Evolutionary conservation across 2,888 invertebrate species (phyloP), one percentile per base, ranked within the genome.

Genomic region (Dicyrtoma fusca): DNA sequence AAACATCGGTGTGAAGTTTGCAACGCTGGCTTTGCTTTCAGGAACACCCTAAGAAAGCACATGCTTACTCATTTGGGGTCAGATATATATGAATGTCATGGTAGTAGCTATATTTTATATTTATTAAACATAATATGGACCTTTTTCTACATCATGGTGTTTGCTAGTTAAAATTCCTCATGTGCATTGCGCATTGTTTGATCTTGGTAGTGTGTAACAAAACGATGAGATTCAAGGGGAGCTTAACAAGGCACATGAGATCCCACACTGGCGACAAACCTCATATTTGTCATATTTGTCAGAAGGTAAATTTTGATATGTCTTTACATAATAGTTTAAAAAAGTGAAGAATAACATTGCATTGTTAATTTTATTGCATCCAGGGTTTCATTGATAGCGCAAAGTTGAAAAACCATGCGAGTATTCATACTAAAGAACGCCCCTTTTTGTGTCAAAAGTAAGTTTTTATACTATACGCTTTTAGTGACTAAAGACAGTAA

Each of bases 371-470:
- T 13, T 17, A 53, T 53, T 51, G 6, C 19, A 17, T 49, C 4
- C 49, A 53, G 53, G 17, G 19, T 3, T 53, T 53, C 19, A 17
- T 21, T 17, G 17, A 21, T 23, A 53, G 23, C 53, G 23, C 19
- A n/a, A 21, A 21, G 17, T 23, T 53, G 2, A 53, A 53, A 23
- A 53, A 17, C 10, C 53, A 53, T 19, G 23, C 23, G 17, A 53
- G 53, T 23, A 23, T 53, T 17, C 53, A 53, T 23, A 17, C 19
- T 23, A 19, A 53, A 17, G 53, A 53, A 10, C 53, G 53, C 1
- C 53, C 53, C 17, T 53, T 53, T 53, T 53, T 53, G 23, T 53
- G 53, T 23, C 53, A 53, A 53, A 10, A 53, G 53, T 53, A 53
- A 53, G 53, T 13, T 59, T 19, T 53, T 10, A 17, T 17, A 49